Base-by-base conservation (phyloP, 2,113 vertebrate species). In the Paradoxurus hermaphroditus region DNA sequence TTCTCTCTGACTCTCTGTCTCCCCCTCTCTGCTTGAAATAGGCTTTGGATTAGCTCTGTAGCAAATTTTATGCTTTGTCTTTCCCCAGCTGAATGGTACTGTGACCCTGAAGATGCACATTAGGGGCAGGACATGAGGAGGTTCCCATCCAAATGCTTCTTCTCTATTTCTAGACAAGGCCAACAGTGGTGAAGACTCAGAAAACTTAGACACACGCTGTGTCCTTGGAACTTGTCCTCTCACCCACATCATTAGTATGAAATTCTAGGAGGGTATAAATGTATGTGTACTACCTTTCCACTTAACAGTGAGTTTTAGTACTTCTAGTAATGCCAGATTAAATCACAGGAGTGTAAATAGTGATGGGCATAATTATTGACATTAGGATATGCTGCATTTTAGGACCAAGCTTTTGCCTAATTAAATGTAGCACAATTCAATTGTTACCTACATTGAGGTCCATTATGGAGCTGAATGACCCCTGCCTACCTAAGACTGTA, bases 331-430 rank as follows among this genome's bases (percentile, higher is more conserved):
- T 67, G 95, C 36, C 82, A 95, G 56, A 72, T 97, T 95, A 96
- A 96, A 97, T 96, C 68, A 77, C 79, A 96, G 70, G 67, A 91
- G 56, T 86, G 44, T 81, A 65, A 97, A 94, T 46, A 93, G 86
- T 62, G 84, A 21, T 62, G 87, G 72, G 75, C 27, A 95, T 13
- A 0, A 4, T 86, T 95, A 95, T 11, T 92, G 90, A 95, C 86
- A 95, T 87, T n/a, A 95, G 44, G 79, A 44, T 49, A 53, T 31
- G 15, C 75, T 88, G 21, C 83, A 96, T 94, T 94, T 92, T 90
- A 75, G 86, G 70, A 49, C 93, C 88, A 93, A 97, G 88, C 85
- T 39, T 91, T 91, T 73, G 31, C 87, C 92, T 73, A 19, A 92
- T 97, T 72, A 91, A 97, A 88, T 86, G 23, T 65, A 89, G 91